phyloP scores from a whole-genome alignment of 2,888 invertebrate species.

The Entomobrya multifasciata region DNA sequence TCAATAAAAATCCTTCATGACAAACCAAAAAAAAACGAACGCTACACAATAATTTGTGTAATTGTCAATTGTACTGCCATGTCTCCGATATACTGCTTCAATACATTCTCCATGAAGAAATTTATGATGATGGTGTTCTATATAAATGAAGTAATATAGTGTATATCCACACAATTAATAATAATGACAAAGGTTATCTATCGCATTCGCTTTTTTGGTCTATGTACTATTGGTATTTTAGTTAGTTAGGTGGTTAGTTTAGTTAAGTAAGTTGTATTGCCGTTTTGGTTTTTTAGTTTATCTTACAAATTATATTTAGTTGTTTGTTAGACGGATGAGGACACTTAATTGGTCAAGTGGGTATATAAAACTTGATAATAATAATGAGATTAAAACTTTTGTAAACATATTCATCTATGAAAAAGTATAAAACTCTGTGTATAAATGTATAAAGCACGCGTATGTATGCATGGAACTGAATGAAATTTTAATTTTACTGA shows the following conservation, averaged over 20 bases:
- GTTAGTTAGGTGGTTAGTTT: neutral
- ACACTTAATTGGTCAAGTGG: neutral
- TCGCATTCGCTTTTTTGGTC: neutral
- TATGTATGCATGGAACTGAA: constrained; percentile 17
- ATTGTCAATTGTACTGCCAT: neutral
- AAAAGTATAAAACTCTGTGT: neutral
- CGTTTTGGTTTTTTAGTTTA: neutral
- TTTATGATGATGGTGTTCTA: constrained; percentile 15
- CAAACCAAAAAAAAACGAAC: constrained; percentile 1
- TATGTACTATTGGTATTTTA: neutral
- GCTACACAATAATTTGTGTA: neutral
- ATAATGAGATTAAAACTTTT: constrained; percentile 5
- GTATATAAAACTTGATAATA: neutral
- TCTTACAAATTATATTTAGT: neutral
- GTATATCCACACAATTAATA: constrained; percentile 9
- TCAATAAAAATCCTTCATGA: too few relatives aligned
- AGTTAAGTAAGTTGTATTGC: neutral
- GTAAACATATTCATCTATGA: neutral
- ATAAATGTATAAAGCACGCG: neutral
- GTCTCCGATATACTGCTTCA: neutral
- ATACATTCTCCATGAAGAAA: neutral
- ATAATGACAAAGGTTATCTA: neutral
- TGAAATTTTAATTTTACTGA: constrained; percentile 47
- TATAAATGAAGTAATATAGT: too few relatives aligned
- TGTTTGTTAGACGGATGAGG: neutral